A percentile compares a stretch with the other conserved stretches of the same genome.
These are phyloP conservation scores for Temnothorax unifasciatus DNA, from an alignment of 2,888 invertebrate genomes.

Conservation along the genomic window DNA sequence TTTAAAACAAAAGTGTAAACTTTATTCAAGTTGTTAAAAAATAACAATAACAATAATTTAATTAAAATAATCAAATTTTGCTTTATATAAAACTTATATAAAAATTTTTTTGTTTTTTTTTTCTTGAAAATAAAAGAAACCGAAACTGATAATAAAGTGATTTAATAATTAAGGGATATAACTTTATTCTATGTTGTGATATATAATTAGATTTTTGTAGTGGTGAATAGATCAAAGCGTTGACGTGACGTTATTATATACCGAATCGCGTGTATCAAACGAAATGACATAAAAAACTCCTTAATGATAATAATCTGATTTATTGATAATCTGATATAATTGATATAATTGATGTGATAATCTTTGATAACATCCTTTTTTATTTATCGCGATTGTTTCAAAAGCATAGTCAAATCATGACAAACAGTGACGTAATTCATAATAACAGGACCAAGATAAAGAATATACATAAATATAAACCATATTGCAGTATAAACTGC, in stretches of 20 bases:
- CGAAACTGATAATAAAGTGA: background rate
- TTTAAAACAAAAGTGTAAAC: too few species aligned
- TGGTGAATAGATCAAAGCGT: constrained; percentile 26
- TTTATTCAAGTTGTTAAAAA: too few species aligned
- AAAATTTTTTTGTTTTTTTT: background rate
- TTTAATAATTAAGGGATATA: background rate
- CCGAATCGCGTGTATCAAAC: constrained; percentile 43
- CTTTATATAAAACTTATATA: background rate
- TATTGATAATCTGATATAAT: background rate
- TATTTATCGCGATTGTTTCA: constrained; percentile 8
- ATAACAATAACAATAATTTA: background rate
- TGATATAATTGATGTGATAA: constrained; percentile 21
- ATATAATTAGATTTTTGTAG: background rate
- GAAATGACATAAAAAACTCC: constrained; percentile 63
- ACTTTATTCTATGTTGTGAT: background rate
- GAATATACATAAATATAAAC: background rate
- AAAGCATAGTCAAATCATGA: background rate
- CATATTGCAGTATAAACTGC: background rate
- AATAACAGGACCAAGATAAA: background rate
- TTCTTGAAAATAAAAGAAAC: background rate
- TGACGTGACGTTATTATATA: constrained; percentile 16
- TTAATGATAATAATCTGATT: constrained; percentile 61
- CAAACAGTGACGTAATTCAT: constrained; percentile 4
- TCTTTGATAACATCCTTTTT: background rate
- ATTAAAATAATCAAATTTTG: background rate